Base-by-base conservation (phyloP, 2,113 vertebrate species). In the Philantomba maxwellii region DNA sequence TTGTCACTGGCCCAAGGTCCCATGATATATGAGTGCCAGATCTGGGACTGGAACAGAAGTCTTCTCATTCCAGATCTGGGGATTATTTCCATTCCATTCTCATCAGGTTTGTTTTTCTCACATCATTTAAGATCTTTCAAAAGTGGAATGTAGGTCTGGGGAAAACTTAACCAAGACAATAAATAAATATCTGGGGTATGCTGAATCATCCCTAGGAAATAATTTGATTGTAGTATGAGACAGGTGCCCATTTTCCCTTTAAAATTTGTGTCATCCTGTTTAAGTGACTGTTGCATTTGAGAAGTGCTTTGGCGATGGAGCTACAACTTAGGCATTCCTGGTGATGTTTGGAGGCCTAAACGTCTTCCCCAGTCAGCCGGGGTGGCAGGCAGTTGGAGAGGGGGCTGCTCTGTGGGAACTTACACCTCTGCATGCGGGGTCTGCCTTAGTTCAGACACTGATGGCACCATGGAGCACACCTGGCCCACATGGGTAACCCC, bases 341-440 rank as follows among this genome's bases (percentile, higher is more conserved):
- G 39, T 0, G 11, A 19, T 26, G 3, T 90, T 13, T 47, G 64
- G 53, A 85, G 15, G 78, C 30, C 4, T 10, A 3, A 17, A 28
- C 4, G 4, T 64, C 10, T 93, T 85, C 89, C 28, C 4, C 4
- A 58, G 19, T 6, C 81, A 85, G 8, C 17, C 49, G 28, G 28
- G 30, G 2, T 25, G 5, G 2, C 30, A 6, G 55, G 58, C 25
- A n/a, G 10, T 19, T 64, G 60, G 26, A 43, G 33, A 25, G n/a
- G 30, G 2, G 0, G 0, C 4, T 15, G 1, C 43, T 39, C n/a
- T 15, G 16, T 10, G 39, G 82, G 51, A 47, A 17, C 19, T 7
- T 21, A 16, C 0, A 7, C 25, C 3, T 1, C 5, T 25, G 2
- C 7, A 5, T 6, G 10, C 0, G 1, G 15, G 10, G 7, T 91